These are phyloP conservation scores for Strix uralensis DNA, from an alignment of 2,113 vertebrate species.

Conservation along the genomic window DNA sequence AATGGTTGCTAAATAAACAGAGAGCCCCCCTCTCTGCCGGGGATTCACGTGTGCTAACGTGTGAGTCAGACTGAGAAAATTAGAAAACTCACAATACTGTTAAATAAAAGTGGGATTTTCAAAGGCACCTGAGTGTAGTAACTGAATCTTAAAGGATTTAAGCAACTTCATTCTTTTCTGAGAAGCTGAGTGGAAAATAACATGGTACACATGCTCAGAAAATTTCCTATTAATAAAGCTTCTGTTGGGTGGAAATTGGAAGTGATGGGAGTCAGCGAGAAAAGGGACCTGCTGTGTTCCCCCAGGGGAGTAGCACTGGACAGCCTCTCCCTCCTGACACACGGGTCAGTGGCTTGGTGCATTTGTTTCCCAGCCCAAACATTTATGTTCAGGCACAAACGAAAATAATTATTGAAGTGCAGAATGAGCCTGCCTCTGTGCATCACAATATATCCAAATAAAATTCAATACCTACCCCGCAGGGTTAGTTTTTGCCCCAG, in stretches of 20 bases:
- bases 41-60: background rate
- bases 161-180: background rate
- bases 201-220: background rate
- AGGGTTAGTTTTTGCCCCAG: background rate
- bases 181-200: background rate
- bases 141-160: background rate
- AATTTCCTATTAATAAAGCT: background rate
- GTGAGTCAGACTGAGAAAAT: background rate
- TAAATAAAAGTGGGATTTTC: background rate
- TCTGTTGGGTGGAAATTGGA: background rate
- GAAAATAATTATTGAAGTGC: background rate
- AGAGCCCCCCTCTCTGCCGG: background rate
- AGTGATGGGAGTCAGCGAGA: background rate
- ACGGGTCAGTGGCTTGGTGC: fast-evolving
- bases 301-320: fast-evolving
- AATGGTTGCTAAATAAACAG: background rate
- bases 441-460: too few species aligned
- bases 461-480: background rate
- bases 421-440: background rate
- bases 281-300: background rate
- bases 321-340: background rate
- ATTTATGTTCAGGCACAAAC: background rate
- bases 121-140: background rate
- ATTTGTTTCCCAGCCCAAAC: background rate
- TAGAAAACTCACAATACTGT: background rate